Evolutionary conservation across 2,797 vertebrate genomes (phyloP).

Genomic region (Helicolenus hilgendorfi): DNA sequence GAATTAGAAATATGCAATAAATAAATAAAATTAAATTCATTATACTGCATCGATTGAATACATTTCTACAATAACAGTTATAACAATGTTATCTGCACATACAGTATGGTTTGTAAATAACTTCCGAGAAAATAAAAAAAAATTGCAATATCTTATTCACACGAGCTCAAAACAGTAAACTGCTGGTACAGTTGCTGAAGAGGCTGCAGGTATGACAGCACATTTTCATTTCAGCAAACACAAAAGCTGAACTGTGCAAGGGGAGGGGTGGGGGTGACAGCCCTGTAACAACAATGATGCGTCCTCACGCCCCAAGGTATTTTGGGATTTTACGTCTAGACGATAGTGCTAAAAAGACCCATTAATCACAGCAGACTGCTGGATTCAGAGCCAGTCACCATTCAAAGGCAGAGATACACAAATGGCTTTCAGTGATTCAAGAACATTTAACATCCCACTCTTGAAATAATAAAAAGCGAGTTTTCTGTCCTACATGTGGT

Average conservation of each 20-base stretch:
- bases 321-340: slow-evolving; percentile 78
- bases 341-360: slow-evolving; percentile 61
- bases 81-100: neutral
- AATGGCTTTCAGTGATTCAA: slow-evolving; percentile 13
- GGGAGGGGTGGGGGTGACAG: neutral
- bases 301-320: slow-evolving; percentile 62
- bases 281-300: slow-evolving; percentile 58
- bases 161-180: neutral
- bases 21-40: neutral
- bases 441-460: neutral
- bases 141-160: neutral
- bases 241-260: slow-evolving; percentile 1
- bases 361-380: slow-evolving; percentile 65
- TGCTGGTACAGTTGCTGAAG: neutral
- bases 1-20: neutral
- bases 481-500: neutral
- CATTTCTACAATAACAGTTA: neutral
- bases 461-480: neutral
- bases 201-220: neutral
- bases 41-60: neutral
- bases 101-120: neutral
- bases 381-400: slow-evolving; percentile 29
- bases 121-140: neutral
- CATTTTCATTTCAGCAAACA: neutral
- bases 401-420: slow-evolving; percentile 1